Base-by-base conservation (phyloP, 2,888 invertebrate species). In the Imbricaverruca yamaguchii region DNA sequence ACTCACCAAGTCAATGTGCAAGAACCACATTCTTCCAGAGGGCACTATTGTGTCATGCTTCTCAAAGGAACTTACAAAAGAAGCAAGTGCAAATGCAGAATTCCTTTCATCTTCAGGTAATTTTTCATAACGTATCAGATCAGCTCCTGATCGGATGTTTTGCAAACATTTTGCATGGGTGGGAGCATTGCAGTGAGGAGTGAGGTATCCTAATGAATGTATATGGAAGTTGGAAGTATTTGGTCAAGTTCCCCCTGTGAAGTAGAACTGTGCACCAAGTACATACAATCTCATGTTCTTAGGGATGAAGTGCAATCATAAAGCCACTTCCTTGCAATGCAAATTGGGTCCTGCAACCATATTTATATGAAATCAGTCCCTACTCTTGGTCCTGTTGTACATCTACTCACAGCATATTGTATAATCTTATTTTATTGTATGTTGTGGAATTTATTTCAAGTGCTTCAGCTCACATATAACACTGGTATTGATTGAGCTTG, bases 41-140 rank as follows among this genome's bases (percentile, higher is more conserved):
- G 84, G 87, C 65, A 83, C 86, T 57, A 84, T 88, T 21, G 86
- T 89, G 21, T 87, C 89, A 39, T 89, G 89, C 84, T 87, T 88
- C 80, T 89, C 89, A 84, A 83, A 85, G 25, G 84, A 83, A 12
- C 85, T 85, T 59, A 80, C 85, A 82, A 84, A 85, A 82, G 85
- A 86, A 83, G 85, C 85, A 10, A 81, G 80, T 12, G 81, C 81
- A 7, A 86, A 86, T 82, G 85, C 86, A 55, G 39, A 82, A 10
- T 81, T 80, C 23, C 82, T 86, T 15, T 80, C 82, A 69, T 82
- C 85, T 10, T 83, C 84, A 84, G 86, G 86, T 85, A 80, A n/a
- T 65, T 21, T 3, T 8, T 9, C 21, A 63, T n/a, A 7, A 53
- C 55, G 23, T n/a, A 21, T 39, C 25, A 6, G 25, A 21, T 39